These are phyloP conservation scores for Epinotia nisella DNA, from an alignment of 2,888 invertebrate genomes.

Conservation along the genomic window DNA sequence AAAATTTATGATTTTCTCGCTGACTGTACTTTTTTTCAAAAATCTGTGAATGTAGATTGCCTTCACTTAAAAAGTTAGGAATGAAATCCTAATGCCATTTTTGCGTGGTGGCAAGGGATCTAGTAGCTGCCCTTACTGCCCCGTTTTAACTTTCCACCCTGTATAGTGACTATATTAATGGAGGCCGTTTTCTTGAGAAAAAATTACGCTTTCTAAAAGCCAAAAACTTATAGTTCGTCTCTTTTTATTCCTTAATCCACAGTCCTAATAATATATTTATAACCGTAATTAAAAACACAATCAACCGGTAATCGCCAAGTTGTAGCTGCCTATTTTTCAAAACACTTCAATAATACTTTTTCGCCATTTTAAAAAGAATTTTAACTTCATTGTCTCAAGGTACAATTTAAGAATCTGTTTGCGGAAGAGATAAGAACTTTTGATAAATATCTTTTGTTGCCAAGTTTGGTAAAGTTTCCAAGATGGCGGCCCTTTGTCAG, in stretches of 20 bases:
- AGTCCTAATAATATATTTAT: conserved; percentile 31
- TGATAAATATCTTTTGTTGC: background rate
- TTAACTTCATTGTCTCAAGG: background rate
- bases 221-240: background rate
- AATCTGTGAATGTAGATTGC: no score
- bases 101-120: no score
- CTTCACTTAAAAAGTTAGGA: no score
- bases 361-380: background rate
- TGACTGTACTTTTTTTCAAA: no score
- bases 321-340: background rate
- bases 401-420: background rate
- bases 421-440: background rate
- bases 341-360: background rate
- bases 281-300: conserved; percentile 40
- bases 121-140: no score
- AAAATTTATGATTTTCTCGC: no score
- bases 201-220: conserved; percentile 1
- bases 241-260: conserved; percentile 16
- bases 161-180: no score
- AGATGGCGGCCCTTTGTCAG: conserved; percentile 34
- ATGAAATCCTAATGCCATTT: no score
- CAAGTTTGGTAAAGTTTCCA: conserved; percentile 28
- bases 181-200: no score
- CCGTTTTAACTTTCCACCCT: no score
- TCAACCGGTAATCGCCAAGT: conserved; percentile 35